A percentile compares a stretch with the other conserved stretches of the same genome.
Conservation (phyloP, 1,140 invertebrate genomes). For the Phymorhynchus buccinoides region DNA sequence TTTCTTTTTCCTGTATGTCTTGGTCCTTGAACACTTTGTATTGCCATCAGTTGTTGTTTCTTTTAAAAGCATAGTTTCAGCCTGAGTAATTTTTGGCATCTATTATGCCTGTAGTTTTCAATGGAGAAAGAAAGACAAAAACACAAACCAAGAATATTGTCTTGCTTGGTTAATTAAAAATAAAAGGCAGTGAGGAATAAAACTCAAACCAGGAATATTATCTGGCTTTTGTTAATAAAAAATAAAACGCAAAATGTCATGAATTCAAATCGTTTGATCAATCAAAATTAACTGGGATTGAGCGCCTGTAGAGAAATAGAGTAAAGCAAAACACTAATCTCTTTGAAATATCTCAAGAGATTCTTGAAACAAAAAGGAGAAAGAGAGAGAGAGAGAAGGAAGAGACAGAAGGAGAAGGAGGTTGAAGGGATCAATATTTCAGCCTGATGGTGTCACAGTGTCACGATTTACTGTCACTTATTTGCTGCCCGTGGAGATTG, state of each 20-base stretch:
- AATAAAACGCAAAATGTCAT: background rate
- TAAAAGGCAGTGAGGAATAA: background rate
- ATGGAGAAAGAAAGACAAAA: no score
- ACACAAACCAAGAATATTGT: no score
- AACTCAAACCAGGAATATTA: background rate
- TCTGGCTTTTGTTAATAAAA: background rate
- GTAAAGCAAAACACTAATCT: slow-evolving; percentile 1
- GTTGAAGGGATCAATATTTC: slow-evolving; percentile 23
- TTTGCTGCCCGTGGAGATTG: background rate
- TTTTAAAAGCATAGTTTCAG: no score
- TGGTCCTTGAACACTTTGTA: no score
- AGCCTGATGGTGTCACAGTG: slow-evolving; percentile 21
- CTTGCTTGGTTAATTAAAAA: no score
- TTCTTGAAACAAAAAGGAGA: background rate
- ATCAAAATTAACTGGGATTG: background rate
- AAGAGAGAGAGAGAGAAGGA: background rate
- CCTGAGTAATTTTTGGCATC: no score
- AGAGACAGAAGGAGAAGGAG: background rate
- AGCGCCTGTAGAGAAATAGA: background rate
- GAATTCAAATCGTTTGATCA: slow-evolving; percentile 2
- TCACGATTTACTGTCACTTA: slow-evolving; percentile 32
- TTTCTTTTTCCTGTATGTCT: no score
- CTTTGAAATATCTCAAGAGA: background rate
- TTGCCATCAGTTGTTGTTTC: no score
- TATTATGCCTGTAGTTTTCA: no score